Evolutionary conservation across 1,140 invertebrate genomes (phyloP).

Genomic region (Sarcophaga peregrina): DNA sequence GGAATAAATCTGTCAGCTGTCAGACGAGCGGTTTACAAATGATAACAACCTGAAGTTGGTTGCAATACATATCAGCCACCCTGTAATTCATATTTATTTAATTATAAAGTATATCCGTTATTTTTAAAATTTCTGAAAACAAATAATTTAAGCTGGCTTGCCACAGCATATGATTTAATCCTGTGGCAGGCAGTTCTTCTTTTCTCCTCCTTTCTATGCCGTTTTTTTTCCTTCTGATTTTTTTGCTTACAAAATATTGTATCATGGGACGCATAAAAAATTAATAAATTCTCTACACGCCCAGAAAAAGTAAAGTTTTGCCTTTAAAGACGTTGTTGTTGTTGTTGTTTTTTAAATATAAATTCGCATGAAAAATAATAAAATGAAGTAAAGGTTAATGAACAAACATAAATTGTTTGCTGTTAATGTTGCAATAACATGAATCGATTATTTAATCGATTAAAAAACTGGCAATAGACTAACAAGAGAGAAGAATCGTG

Average conservation of each 20-base stretch:
- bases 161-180: neutral
- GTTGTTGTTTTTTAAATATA: neutral
- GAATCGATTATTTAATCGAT: neutral
- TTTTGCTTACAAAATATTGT: neutral
- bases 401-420: neutral
- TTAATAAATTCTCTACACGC: constrained; percentile 3
- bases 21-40: too few species aligned
- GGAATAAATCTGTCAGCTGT: too few species aligned
- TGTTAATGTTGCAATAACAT: neutral
- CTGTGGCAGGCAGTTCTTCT: neutral
- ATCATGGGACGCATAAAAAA: neutral
- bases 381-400: neutral
- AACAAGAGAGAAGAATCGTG: too few species aligned
- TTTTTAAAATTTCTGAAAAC: neutral
- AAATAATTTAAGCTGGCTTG: neutral
- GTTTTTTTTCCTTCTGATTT: neutral
- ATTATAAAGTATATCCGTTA: too few species aligned
- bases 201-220: neutral
- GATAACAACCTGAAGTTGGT: too few species aligned
- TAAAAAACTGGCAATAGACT: too few species aligned
- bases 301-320: neutral
- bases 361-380: neutral
- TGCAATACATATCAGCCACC: too few species aligned
- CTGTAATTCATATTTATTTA: too few species aligned
- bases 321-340: too few species aligned